Evolutionary conservation across 2,888 invertebrate genomes (phyloP).

Genomic region (Troilus luridus): DNA sequence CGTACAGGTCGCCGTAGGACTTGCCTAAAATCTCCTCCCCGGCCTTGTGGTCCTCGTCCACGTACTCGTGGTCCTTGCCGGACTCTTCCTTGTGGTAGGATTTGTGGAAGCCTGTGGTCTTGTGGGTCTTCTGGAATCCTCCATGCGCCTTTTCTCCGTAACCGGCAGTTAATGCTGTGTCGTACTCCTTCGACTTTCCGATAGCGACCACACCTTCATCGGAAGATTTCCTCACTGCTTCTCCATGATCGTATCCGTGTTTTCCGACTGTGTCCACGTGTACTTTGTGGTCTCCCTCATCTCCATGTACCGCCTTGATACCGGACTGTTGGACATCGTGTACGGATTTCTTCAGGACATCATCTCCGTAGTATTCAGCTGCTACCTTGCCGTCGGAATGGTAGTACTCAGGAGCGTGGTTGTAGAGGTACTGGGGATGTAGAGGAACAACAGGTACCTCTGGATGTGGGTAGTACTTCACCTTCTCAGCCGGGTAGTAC

Average conservation of each 20-base stretch:
- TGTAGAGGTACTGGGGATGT: slow-evolving; percentile 13
- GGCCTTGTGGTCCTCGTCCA: slow-evolving; percentile 43
- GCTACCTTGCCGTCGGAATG: background rate
- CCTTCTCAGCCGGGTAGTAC: background rate
- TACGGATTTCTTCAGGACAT: slow-evolving; percentile 29
- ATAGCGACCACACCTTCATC: background rate
- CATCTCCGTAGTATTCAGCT: slow-evolving; percentile 1
- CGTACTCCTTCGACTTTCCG: slow-evolving; percentile 20
- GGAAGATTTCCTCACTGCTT: background rate
- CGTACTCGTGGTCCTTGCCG: slow-evolving; percentile 51
- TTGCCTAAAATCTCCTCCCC: slow-evolving; percentile 36
- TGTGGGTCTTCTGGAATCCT: slow-evolving; percentile 59
- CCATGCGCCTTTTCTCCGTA: background rate
- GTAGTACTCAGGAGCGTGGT: background rate
- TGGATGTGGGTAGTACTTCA: background rate
- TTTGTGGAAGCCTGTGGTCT: slow-evolving; percentile 55
- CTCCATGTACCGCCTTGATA: background rate
- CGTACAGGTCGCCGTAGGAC: slow-evolving; percentile 26
- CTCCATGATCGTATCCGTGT: slow-evolving; percentile 6
- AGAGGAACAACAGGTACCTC: background rate
- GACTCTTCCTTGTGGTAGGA: slow-evolving; percentile 58
- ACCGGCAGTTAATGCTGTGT: background rate
- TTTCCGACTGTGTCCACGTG: background rate
- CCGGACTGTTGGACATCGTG: slow-evolving; percentile 28
- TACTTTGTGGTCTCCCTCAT: slow-evolving; percentile 3